Conservation (phyloP, 1,140 invertebrate genomes). For the Ectropis grisescens region DNA sequence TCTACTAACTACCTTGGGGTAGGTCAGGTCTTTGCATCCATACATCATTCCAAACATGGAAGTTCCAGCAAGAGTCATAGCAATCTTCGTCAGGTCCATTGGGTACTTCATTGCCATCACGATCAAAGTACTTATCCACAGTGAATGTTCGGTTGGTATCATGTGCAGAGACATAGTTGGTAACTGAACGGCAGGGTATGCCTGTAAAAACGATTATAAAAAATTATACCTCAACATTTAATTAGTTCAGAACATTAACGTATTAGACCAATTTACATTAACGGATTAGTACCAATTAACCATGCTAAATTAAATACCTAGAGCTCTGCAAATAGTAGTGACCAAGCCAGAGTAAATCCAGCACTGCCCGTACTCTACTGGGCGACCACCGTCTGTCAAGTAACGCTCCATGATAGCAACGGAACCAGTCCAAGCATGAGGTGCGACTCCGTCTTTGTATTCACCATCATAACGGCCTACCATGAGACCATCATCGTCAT, state of each 20-base stretch:
- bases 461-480: conserved; percentile 81
- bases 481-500: conserved; percentile 78
- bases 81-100: conserved; percentile 73
- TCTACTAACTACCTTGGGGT: conserved; percentile 70
- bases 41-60: conserved; percentile 89
- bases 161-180: conserved; percentile 84
- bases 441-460: conserved; percentile 78
- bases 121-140: conserved; percentile 78
- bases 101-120: conserved; percentile 74
- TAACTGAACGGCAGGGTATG: conserved; percentile 80
- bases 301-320: conserved; percentile 39
- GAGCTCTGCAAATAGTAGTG: conserved; percentile 75
- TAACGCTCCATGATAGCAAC: conserved; percentile 79
- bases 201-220: conserved; percentile 73
- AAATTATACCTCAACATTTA: conserved; percentile 2
- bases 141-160: conserved; percentile 81
- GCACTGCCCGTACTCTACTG: conserved; percentile 86
- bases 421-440: conserved; percentile 78
- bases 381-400: conserved; percentile 71
- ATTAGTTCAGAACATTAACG: not conserved
- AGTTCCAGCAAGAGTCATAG: conserved; percentile 80
- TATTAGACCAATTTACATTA: too few relatives aligned
- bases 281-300: not conserved
- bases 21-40: conserved; percentile 85
- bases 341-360: conserved; percentile 85